Conservation (phyloP, 2,888 invertebrate genomes). For the Meghimatium bilineatum region DNA sequence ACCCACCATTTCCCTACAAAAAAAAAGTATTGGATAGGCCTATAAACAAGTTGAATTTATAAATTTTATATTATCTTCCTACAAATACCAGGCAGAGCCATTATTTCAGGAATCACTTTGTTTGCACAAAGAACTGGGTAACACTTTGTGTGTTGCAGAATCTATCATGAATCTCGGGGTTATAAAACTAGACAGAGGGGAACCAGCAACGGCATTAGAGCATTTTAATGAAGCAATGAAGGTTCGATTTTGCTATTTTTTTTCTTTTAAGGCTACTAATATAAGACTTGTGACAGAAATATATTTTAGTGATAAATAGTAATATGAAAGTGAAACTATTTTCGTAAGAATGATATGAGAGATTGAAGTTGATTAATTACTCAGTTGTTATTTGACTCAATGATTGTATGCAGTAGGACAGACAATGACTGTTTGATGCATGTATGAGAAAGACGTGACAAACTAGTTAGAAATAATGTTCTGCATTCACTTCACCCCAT, state of each 20-base stretch:
- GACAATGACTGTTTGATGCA: too few relatives aligned
- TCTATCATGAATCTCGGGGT: slow-evolving; percentile 53
- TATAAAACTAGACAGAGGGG: slow-evolving; percentile 44
- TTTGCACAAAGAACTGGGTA: slow-evolving; percentile 42
- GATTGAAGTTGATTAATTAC: too few relatives aligned
- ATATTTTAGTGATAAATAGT: not conserved
- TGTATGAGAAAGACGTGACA: too few relatives aligned
- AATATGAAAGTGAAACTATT: too few relatives aligned
- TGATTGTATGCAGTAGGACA: too few relatives aligned
- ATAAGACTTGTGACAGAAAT: slow-evolving; percentile 50
- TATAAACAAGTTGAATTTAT: not conserved
- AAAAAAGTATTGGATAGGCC: too few relatives aligned
- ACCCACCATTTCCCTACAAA: too few relatives aligned
- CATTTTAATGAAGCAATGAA: slow-evolving; percentile 50
- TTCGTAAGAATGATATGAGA: too few relatives aligned
- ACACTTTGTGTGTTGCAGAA: slow-evolving; percentile 38
- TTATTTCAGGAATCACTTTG: slow-evolving; percentile 51
- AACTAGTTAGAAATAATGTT: too few relatives aligned
- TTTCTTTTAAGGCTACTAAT: not conserved
- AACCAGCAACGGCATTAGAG: slow-evolving; percentile 53
- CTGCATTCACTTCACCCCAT: too few relatives aligned
- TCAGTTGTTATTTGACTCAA: too few relatives aligned
- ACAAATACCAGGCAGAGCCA: slow-evolving; percentile 49
- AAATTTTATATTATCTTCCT: too few relatives aligned
- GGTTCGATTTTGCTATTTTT: slow-evolving; percentile 39